Conservation (phyloP, 2,113 vertebrate genomes). For the Ranitomeya imitator region DNA sequence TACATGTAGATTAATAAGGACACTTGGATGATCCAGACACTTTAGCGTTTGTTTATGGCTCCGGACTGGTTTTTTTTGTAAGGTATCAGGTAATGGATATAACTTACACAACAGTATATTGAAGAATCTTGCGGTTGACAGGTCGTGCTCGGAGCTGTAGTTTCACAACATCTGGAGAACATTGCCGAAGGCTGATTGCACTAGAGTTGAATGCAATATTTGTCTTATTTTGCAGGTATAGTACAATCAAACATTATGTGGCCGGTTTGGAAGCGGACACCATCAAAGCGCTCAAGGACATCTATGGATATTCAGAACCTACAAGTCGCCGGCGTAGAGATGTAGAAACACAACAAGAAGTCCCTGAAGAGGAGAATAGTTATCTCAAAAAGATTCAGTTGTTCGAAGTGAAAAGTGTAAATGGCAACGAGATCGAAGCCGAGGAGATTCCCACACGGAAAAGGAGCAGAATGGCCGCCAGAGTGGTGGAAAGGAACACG, state of each 20-base stretch:
- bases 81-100: no score
- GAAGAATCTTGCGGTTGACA: no score
- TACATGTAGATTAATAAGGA: no score
- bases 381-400: slow-evolving; percentile 68
- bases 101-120: no score
- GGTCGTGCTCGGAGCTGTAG: no score
- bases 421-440: slow-evolving; percentile 17
- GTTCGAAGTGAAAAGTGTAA: slow-evolving; percentile 61
- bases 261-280: slow-evolving; percentile 74
- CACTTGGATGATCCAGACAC: no score
- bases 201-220: not conserved
- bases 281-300: slow-evolving; percentile 64
- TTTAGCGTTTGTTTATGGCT: no score
- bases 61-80: no score
- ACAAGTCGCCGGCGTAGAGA: slow-evolving; percentile 68
- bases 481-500: slow-evolving; percentile 67
- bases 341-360: slow-evolving; percentile 6
- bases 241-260: slow-evolving; percentile 70
- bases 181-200: not conserved
- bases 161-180: no score
- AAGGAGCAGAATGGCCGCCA: slow-evolving; percentile 69
- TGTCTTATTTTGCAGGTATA: slow-evolving; percentile 68
- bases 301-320: slow-evolving; percentile 69
- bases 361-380: not conserved
- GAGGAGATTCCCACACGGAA: slow-evolving; percentile 66